Percentiles rank a stretch among this genome's conserved stretches.
Evolutionary conservation across 2,113 vertebrate species (phyloP).

Genomic region (Cromileptes altivelis): DNA sequence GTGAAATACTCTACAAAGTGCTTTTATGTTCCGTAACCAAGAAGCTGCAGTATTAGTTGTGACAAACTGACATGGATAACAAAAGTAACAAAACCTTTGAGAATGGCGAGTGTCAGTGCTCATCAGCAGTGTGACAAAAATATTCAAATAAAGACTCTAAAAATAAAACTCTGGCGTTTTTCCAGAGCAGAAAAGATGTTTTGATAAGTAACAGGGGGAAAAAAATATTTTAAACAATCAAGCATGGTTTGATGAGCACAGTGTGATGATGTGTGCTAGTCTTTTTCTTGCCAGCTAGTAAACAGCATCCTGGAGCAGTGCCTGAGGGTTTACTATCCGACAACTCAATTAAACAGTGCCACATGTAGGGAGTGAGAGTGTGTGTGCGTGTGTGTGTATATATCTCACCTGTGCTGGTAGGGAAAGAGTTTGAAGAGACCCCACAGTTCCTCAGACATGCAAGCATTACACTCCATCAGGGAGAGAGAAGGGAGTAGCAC

Average conservation of each 20-base stretch:
- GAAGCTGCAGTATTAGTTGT: slow-evolving; percentile 16
- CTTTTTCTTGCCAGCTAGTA: slow-evolving; percentile 27
- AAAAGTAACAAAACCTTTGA: slow-evolving; percentile 16
- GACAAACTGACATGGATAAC: slow-evolving; percentile 32
- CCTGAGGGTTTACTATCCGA: slow-evolving; percentile 23
- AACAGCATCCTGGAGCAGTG: slow-evolving; percentile 14
- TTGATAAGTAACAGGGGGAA: neutral
- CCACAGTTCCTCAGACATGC: slow-evolving; percentile 92
- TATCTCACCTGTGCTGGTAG: slow-evolving; percentile 93
- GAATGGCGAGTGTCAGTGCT: slow-evolving; percentile 7
- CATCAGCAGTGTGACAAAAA: slow-evolving; percentile 19
- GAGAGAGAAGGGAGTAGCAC: slow-evolving; percentile 95
- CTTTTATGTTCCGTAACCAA: neutral
- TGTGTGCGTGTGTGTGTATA: neutral
- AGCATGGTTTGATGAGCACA: neutral
- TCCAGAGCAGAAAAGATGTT: neutral
- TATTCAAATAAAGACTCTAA: slow-evolving; percentile 17
- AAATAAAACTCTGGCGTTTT: slow-evolving; percentile 15
- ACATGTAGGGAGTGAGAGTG: neutral
- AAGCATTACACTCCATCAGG: slow-evolving; percentile 98
- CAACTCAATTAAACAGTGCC: slow-evolving; percentile 26
- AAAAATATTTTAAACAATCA: slow-evolving; percentile 4
- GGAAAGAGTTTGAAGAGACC: slow-evolving; percentile 98
- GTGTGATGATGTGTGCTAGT: neutral
- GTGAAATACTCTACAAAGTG: slow-evolving; percentile 25